Evolutionary conservation across 1,140 invertebrate genomes (phyloP), one percentile per base, ranked within the genome.

Genomic region (Ceratosolen solmsi): DNA sequence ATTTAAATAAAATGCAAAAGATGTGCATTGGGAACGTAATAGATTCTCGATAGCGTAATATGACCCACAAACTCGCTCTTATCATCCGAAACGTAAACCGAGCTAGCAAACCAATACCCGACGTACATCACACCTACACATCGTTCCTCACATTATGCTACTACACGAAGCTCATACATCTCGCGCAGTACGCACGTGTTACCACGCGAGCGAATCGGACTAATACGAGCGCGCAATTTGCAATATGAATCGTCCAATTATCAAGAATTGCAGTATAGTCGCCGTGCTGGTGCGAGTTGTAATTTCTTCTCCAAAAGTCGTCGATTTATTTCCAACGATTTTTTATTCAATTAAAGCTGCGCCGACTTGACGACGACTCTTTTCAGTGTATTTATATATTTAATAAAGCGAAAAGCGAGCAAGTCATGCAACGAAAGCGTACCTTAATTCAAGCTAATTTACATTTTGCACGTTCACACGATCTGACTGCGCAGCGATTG

Each of bases 361-460:
- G n/a, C 7, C 33, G 25, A 49, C 13, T 41, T 30, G 25, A 11
- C 54, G 30, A 20, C 73, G 54, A n/a, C 41, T 33, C 30, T 74
- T 74, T 74, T 22, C 22, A 15, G 9, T 7, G 17, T 46, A 77
- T 85, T 85, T 85, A 82, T 87, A 85, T 85, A 84, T 72, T 80
- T 84, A 84, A 85, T 85, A 85, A 82, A 84, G 82, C 20, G 80
- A 71, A 49, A 71, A 71, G 36, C 60, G 65, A 9, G 30, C 71
- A 9, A 68, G 33, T 38, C 63, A 68, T 38, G 33, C 17, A 38
- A 56, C 13, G 27, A 25, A 30, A 30, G 30, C 51, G 71, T 68
- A 38, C 60, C 85, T 86, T 87, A 87, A 87, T 87, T 88, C 79
- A 83, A 85, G 85, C 84, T 84, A 87, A 87, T 86, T 88, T 88